Percentiles rank a stretch among this genome's conserved stretches.
Conservation (phyloP, 2,888 invertebrate genomes). For the Monopis laevigella region DNA sequence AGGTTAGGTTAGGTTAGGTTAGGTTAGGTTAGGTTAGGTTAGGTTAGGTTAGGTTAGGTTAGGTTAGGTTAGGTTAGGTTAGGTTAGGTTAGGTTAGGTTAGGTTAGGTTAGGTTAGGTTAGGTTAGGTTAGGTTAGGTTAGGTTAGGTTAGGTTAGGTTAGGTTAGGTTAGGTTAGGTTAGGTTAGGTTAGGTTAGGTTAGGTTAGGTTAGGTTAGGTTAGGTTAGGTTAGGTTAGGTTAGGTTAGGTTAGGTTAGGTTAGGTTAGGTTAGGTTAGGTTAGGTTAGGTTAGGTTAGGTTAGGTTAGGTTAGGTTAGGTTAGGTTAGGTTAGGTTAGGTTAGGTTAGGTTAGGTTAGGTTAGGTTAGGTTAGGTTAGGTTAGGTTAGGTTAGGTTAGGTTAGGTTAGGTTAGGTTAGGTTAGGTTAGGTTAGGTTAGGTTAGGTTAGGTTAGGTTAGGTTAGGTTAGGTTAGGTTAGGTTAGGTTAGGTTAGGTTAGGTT, state of each 20-base stretch:
- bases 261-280: slow-evolving; percentile 12
- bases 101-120: slow-evolving; percentile 14
- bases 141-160: slow-evolving; percentile 15
- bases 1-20: slow-evolving; percentile 10
- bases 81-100: slow-evolving; percentile 8
- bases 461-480: slow-evolving; percentile 15
- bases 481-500: slow-evolving; percentile 15
- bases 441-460: slow-evolving; percentile 16
- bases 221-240: slow-evolving; percentile 12
- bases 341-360: slow-evolving; percentile 15
- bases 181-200: slow-evolving; percentile 14
- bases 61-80: slow-evolving; percentile 8
- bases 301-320: slow-evolving; percentile 15
- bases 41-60: slow-evolving; percentile 8
- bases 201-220: slow-evolving; percentile 12
- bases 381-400: slow-evolving; percentile 15
- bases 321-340: slow-evolving; percentile 15
- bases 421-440: slow-evolving; percentile 16
- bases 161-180: slow-evolving; percentile 15
- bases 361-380: slow-evolving; percentile 16
- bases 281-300: slow-evolving; percentile 12
- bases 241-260: slow-evolving; percentile 12
- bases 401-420: slow-evolving; percentile 15
- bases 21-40: slow-evolving; percentile 5
- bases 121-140: slow-evolving; percentile 13